Evolutionary conservation across 1,140 invertebrate species (phyloP).

Genomic region (Dinothrombium tinctorium): DNA sequence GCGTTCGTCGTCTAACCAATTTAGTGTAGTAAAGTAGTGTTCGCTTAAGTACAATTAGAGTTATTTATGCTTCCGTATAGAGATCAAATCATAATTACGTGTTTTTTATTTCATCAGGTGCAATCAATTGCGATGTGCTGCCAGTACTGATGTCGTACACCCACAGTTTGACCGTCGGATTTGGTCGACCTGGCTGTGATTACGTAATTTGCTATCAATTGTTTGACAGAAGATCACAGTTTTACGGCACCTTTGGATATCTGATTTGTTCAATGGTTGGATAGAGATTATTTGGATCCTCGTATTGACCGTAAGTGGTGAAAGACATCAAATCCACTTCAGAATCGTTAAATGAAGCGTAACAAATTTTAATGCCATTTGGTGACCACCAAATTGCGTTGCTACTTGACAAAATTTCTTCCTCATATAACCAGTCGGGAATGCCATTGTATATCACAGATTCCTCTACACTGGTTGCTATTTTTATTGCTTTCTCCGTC

Average conservation of each 20-base stretch:
- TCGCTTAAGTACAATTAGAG: too few species aligned
- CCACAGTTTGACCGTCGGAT: constrained; percentile 13
- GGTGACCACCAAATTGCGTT: constrained; percentile 22
- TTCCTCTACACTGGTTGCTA: constrained; percentile 12
- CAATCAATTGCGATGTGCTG: too few species aligned
- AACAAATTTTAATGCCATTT: constrained; percentile 17
- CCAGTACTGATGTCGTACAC: constrained; percentile 11
- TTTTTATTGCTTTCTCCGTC: neutral
- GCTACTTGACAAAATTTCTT: constrained; percentile 21
- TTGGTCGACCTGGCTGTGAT: constrained; percentile 13
- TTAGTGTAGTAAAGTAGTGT: constrained; percentile 20
- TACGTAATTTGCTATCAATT: constrained; percentile 4
- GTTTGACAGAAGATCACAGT: neutral
- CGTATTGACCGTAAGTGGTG: constrained; percentile 14
- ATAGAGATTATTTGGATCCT: too few species aligned
- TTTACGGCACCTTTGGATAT: constrained; percentile 7
- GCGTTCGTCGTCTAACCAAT: constrained; percentile 19
- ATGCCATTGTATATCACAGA: constrained; percentile 23
- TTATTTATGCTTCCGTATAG: too few species aligned
- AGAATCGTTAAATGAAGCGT: constrained; percentile 21
- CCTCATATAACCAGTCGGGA: constrained; percentile 23
- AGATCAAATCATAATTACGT: too few species aligned
- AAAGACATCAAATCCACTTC: constrained; percentile 14
- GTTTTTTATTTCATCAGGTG: too few species aligned
- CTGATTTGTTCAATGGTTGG: constrained; percentile 9